Evolutionary conservation across 2,797 vertebrate species (phyloP).

Genomic region (Parauchenoglanis ngamensis): DNA sequence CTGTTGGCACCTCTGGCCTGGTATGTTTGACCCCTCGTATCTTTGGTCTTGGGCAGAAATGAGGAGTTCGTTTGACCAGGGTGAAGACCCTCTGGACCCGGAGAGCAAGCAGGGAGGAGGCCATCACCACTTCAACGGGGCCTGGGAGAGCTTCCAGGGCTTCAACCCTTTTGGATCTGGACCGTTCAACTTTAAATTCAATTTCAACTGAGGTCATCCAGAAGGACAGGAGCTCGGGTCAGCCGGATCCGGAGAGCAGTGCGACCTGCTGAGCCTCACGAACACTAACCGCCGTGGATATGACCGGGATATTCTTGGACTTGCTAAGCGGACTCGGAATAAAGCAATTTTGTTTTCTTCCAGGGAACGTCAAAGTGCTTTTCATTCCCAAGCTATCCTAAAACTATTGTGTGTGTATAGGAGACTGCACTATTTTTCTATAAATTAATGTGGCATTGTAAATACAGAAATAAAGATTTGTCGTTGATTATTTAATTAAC

Average conservation of each 20-base stretch:
- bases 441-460: constrained; percentile 73
- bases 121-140: constrained; percentile 84
- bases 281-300: neutral
- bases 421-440: constrained; percentile 77
- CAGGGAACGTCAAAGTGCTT: constrained; percentile 47
- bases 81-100: constrained; percentile 93
- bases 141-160: constrained; percentile 88
- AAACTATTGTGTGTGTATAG: constrained; percentile 65
- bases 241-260: neutral
- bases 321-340: constrained; percentile 4
- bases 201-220: constrained; percentile 79
- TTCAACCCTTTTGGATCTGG: constrained; percentile 97
- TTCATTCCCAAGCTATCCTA: constrained; percentile 57
- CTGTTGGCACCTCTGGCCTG: neutral
- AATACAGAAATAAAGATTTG: constrained; percentile 69
- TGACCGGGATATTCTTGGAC: neutral
- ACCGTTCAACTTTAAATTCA: constrained; percentile 95
- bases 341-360: constrained; percentile 41
- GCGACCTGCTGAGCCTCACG: constrained; percentile 1
- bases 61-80: constrained; percentile 92
- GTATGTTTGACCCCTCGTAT: neutral
- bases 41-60: constrained; percentile 75
- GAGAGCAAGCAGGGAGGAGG: constrained; percentile 90
- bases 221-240: neutral
- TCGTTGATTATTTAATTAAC: constrained; percentile 69